These are phyloP conservation scores for Tuberolachnus salignus DNA, from an alignment of 2,888 invertebrate species.

Conservation along the genomic window DNA sequence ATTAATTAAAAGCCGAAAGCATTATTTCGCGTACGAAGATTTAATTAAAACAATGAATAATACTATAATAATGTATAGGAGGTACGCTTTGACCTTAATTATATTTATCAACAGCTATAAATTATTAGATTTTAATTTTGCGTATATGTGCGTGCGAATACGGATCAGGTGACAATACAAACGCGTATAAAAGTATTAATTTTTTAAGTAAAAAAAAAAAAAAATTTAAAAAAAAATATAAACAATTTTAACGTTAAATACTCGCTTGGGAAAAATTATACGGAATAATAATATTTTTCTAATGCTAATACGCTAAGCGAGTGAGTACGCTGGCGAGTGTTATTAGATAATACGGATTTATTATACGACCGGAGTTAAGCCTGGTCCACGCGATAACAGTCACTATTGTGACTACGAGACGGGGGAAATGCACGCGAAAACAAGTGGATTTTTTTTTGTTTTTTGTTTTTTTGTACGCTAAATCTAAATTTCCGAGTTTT, in stretches of 20 bases:
- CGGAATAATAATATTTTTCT: background rate
- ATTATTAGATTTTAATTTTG: conserved; percentile 35
- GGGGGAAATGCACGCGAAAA: too few species aligned
- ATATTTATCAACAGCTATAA: conserved; percentile 11
- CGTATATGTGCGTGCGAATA: background rate
- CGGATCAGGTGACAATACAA: background rate
- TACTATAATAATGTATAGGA: background rate
- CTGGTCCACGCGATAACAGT: too few species aligned
- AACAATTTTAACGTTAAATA: too few species aligned
- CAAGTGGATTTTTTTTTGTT: too few species aligned
- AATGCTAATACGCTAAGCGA: too few species aligned
- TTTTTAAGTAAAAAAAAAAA: background rate
- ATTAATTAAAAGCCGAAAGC: conserved; percentile 31
- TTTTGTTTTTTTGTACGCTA: too few species aligned
- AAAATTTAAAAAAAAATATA: too few species aligned
- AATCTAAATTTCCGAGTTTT: too few species aligned
- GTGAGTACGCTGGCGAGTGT: too few species aligned
- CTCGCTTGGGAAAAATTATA: background rate
- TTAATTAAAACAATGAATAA: conserved; percentile 28
- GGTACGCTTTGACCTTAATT: conserved; percentile 2
- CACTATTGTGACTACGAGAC: too few species aligned
- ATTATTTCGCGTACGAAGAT: background rate
- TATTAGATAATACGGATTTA: too few species aligned
- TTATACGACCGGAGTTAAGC: too few species aligned
- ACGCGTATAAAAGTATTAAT: background rate